A percentile compares a stretch with the other conserved stretches of the same genome.
Evolutionary conservation across 1,140 invertebrate species (phyloP).

Genomic region (Nephotettix cincticeps): DNA sequence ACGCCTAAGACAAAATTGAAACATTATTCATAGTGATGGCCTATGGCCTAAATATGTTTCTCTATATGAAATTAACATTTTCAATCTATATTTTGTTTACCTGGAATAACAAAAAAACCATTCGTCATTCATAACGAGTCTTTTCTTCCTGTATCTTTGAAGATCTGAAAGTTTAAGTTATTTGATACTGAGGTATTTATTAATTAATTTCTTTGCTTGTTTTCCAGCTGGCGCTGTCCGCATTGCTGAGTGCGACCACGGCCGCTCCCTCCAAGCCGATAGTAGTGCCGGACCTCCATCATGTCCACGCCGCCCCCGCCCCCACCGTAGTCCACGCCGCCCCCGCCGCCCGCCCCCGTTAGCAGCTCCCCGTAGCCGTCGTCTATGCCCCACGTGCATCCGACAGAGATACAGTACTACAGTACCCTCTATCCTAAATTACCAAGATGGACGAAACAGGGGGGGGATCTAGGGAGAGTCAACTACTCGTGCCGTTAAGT

Average conservation of each 20-base stretch:
- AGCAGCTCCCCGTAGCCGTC: conserved; percentile 36
- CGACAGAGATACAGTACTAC: conserved; percentile 67
- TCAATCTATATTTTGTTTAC: neutral
- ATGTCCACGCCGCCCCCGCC: conserved; percentile 8
- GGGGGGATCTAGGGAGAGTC: too few species aligned
- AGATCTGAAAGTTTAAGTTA: neutral
- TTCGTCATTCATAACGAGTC: neutral
- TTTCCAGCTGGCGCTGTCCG: neutral
- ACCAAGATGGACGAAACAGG: conserved; percentile 61
- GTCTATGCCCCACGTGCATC: conserved; percentile 56
- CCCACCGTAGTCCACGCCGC: conserved; percentile 8
- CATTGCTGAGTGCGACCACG: neutral
- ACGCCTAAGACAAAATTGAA: too few species aligned
- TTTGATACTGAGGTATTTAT: neutral
- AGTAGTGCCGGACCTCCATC: neutral
- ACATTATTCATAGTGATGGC: too few species aligned
- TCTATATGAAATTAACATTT: neutral
- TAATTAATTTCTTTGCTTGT: neutral
- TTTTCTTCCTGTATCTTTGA: neutral
- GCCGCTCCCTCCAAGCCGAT: neutral
- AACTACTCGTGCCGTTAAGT: too few species aligned
- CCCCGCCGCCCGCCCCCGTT: neutral
- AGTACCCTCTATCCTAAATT: conserved; percentile 59
- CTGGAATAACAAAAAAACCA: too few species aligned
- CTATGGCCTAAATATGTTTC: neutral